Evolutionary conservation across 2,888 invertebrate genomes (phyloP).

Genomic region (Hermodice carunculata): DNA sequence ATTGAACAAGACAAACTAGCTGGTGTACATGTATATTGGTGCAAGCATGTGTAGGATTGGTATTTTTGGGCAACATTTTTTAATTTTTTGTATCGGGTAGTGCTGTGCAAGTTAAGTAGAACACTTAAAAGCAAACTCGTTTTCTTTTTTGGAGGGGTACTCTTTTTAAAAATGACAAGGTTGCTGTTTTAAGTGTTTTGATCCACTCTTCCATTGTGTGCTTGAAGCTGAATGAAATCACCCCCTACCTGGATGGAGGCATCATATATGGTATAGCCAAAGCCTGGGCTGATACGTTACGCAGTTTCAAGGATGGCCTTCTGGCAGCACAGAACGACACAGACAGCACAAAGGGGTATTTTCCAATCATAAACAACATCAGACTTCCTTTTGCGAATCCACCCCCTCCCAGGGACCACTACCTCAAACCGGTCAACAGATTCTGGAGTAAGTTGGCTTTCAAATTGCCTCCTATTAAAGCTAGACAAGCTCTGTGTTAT

Average conservation of each 20-base stretch:
- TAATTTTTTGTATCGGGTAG: too few species aligned
- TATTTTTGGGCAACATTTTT: too few species aligned
- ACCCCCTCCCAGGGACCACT: conserved; percentile 73
- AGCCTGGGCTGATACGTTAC: conserved; percentile 74
- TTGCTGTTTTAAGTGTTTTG: too few species aligned
- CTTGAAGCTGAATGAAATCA: conserved; percentile 75
- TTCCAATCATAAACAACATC: conserved; percentile 73
- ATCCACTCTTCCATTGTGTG: neutral
- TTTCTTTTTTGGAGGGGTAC: too few species aligned
- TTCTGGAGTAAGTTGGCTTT: conserved; percentile 73
- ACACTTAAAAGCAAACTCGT: too few species aligned
- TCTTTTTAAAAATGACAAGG: too few species aligned
- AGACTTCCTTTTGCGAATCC: conserved; percentile 75
- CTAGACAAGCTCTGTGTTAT: too few species aligned
- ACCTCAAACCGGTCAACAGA: conserved; percentile 71
- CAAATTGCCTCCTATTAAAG: too few species aligned
- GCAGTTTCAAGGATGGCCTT: conserved; percentile 64
- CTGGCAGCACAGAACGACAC: conserved; percentile 46
- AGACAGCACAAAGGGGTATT: conserved; percentile 60
- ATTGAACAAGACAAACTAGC: too few species aligned
- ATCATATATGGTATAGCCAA: conserved; percentile 76
- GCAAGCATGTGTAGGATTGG: too few species aligned
- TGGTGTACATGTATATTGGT: too few species aligned
- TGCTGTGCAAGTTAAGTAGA: too few species aligned
- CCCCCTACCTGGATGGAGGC: conserved; percentile 76